Evolutionary conservation across 2,797 vertebrate species (phyloP).

Genomic region (Trachops cirrhosus): DNA sequence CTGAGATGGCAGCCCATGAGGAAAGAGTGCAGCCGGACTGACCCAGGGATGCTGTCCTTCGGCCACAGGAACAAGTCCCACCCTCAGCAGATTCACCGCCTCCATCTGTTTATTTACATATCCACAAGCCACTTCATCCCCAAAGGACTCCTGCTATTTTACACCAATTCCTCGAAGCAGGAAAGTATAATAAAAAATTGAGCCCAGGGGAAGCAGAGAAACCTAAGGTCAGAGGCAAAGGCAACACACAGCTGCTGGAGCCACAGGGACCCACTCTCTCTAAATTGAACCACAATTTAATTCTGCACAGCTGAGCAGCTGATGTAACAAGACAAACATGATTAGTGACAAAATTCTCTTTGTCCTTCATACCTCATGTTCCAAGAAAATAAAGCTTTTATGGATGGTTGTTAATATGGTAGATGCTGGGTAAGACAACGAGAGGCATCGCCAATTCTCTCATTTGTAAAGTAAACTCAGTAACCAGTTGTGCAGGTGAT

Average conservation of each 20-base stretch:
- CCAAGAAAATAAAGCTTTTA: not conserved
- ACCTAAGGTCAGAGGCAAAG: not conserved
- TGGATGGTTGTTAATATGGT: not conserved
- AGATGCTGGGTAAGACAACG: too few species aligned
- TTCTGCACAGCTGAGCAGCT: not conserved
- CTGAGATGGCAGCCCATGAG: not conserved
- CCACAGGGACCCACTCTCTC: accelerated
- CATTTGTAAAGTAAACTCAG: not conserved
- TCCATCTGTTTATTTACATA: not conserved
- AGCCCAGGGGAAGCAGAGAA: not conserved
- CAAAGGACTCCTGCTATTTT: not conserved
- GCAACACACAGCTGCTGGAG: accelerated
- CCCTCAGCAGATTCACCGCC: too few species aligned
- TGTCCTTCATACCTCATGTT: not conserved
- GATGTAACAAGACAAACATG: too few species aligned
- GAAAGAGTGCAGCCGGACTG: accelerated
- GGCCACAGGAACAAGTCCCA: accelerated
- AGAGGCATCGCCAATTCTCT: too few species aligned
- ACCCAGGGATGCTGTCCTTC: accelerated
- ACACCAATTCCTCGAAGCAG: not conserved
- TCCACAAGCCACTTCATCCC: not conserved
- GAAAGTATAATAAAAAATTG: not conserved
- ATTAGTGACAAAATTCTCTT: not conserved
- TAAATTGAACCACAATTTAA: accelerated
- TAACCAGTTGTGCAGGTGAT: too few species aligned